These are phyloP conservation scores for Rhadina sibilatrix DNA, from an alignment of 2,113 vertebrate genomes.

Conservation along the genomic window DNA sequence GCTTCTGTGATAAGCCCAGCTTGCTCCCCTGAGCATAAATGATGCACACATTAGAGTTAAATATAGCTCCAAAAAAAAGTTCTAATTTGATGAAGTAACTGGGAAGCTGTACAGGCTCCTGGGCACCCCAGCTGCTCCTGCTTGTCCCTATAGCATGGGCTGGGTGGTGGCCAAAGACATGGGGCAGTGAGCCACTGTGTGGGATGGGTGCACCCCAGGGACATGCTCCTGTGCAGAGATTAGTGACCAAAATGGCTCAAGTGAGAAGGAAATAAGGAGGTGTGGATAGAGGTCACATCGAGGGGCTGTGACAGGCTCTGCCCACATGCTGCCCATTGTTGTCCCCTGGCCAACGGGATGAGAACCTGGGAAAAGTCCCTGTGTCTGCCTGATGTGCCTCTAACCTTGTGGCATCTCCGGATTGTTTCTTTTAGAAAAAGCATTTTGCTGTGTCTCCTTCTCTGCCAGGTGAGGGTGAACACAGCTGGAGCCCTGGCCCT, in stretches of 20 bases:
- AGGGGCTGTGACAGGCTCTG: background rate
- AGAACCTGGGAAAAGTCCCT: background rate
- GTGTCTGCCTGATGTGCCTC: rapidly evolving
- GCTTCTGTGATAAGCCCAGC: background rate
- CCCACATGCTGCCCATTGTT: rapidly evolving
- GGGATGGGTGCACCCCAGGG: background rate
- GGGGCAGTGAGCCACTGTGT: rapidly evolving
- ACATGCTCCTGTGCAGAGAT: background rate
- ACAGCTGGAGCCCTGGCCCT: background rate
- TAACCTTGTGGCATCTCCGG: background rate
- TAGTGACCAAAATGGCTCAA: background rate
- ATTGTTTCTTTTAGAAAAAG: background rate
- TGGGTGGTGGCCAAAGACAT: background rate
- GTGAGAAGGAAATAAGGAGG: background rate
- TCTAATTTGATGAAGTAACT: background rate
- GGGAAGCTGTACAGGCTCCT: background rate
- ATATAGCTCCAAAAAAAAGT: background rate
- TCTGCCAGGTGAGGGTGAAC: background rate
- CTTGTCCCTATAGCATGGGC: background rate
- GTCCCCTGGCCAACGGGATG: background rate
- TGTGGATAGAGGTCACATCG: background rate
- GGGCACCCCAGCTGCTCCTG: background rate
- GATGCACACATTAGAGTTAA: background rate
- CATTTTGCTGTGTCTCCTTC: background rate
- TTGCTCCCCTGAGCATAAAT: background rate